Evolutionary conservation across 2,113 vertebrate species (phyloP), one percentile per base, ranked within the genome.

Genomic region (Rattus rattus): DNA sequence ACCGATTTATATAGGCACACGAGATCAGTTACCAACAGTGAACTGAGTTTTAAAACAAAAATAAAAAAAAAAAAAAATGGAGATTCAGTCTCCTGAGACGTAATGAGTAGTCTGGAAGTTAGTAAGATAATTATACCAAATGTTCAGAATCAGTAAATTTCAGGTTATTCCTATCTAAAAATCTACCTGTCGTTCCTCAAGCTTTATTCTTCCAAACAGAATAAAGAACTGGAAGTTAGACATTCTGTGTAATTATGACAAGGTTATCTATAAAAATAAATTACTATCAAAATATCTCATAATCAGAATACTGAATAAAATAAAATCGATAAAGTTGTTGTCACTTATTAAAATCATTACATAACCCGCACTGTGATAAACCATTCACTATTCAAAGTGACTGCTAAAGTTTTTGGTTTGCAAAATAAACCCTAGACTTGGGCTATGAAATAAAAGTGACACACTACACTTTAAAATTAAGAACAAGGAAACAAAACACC

Each of bases 381-480:
- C 13, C 7, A 80, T 52, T n/a, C 47, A 52, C 1, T 47, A 73
- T 9, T 83, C 59, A 39, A 10, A 52, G 28, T 39, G 28, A 39
- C 84, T 14, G 33, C 30, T 85, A 24, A 76, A 91, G 36, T 49
- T 19, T 33, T 94, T 39, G 1, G n/a, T 80, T 69, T 96, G 30
- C 24, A 95, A 96, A 77, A 63, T 81, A 26, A 88, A 75, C 39
- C 88, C 1, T 30, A 20, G 22, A 43, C 54, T 88, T 65, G 86
- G 9, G 24, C 36, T 85, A 49, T 84, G 49, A 49, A 79, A 22
- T 39, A 91, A 61, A 94, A 26, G 52, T 30, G 49, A 81, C 56
- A 39, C 11, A 28, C 30, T 65, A 76, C 9, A 72, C 43, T 65
- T 81, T 63, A 88, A 97, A 93, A 92, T 52, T 67, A 80, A 91